Evolutionary conservation across 1,140 invertebrate species (phyloP), one percentile per base, ranked within the genome.

Genomic region (Polypedilum pembai): DNA sequence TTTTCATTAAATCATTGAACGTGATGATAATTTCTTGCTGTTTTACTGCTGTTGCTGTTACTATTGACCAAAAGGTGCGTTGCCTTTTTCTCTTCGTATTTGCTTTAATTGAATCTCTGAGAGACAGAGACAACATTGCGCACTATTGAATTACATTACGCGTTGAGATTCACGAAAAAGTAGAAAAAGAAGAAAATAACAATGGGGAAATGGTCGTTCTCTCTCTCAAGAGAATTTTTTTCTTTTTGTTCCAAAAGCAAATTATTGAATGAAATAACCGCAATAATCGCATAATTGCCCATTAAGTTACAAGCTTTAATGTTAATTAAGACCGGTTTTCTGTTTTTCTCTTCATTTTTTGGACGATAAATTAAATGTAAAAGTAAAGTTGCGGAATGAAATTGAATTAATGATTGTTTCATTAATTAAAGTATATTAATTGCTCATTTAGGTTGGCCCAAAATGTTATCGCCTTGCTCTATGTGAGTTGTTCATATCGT

Each of bases 341-440:
- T 56, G 45, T 56, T 33, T 33, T 33, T 33, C 24, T 33, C 24
- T 33, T 33, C 24, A 56, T 56, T 56, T 56, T 56, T 56, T 56
- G 45, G 45, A 56, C 45, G 45, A 56, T 56, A 56, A 56, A 56
- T 56, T 56, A 56, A 56, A 56, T 56, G 45, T n/a, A 56, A 56
- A 56, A 56, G 24, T 33, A 56, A 56, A 56, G 45, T 56, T n/a
- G 12, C 45, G n/a, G 45, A 56, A 56, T 56, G n/a, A 56, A 56
- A 15, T 56, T 56, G 45, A 56, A 56, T 56, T 56, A 56, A 56
- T 56, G 45, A 56, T 56, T 56, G 45, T 56, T 56, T 56, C 45
- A 56, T 56, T 56, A 56, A 56, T 56, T 56, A 56, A 56, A 56
- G 45, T 56, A 56, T 56, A 56, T 56, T 56, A 56, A 56, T 56